A percentile compares a stretch with the other conserved stretches of the same genome.
Conservation (phyloP, 2,797 vertebrate species). For the Gallinago solitaria region DNA sequence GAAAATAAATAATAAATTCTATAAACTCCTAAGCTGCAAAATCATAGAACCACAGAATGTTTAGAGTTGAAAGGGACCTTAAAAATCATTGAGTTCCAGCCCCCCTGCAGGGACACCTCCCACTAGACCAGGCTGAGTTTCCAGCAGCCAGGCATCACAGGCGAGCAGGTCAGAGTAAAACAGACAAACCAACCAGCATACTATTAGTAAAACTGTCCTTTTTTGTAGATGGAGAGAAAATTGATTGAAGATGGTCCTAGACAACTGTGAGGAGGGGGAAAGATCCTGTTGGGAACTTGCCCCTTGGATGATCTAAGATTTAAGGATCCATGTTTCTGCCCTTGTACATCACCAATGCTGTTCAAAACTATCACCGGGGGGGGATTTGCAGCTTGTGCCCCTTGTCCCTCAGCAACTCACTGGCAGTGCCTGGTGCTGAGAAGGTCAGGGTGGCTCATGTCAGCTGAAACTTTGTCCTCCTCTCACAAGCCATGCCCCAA, state of each 20-base stretch:
- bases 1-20: background rate
- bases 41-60: background rate
- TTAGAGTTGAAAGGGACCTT: background rate
- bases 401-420: rapidly evolving
- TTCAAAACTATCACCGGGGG: background rate
- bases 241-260: background rate
- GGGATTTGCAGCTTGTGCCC: background rate
- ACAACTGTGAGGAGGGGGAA: background rate
- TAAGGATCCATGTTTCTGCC: background rate
- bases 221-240: background rate
- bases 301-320: background rate
- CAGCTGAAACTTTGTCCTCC: background rate
- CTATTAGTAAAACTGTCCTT: background rate
- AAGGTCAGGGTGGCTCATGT: background rate
- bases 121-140: background rate
- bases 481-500: background rate
- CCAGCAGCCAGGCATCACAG: background rate
- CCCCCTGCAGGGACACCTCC: background rate
- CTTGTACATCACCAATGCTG: background rate
- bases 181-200: background rate
- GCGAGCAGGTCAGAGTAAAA: background rate
- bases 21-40: background rate
- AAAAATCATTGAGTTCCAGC: background rate
- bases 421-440: background rate
- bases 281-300: background rate